Evolutionary conservation across 2,113 vertebrate genomes (phyloP).

Genomic region (Brachionichthys hirsutus): DNA sequence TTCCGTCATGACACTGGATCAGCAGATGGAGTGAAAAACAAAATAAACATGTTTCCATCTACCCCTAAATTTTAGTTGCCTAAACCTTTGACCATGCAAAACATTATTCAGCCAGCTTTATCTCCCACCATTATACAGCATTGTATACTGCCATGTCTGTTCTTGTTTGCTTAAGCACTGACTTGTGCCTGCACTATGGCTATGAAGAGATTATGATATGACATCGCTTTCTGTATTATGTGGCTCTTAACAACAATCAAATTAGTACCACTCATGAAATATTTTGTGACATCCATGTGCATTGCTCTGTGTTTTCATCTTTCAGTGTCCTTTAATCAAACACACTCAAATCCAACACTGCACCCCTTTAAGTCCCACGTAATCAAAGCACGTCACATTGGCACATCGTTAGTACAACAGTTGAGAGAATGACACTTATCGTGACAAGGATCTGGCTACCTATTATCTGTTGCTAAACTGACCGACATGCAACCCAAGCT

Average conservation of each 20-base stretch:
- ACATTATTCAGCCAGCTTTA: background rate
- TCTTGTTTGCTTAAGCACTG: conserved; percentile 11
- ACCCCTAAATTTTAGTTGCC: background rate
- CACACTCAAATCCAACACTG: conserved; percentile 52
- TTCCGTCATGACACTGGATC: background rate
- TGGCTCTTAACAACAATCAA: conserved; percentile 9
- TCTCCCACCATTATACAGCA: background rate
- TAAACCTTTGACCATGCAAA: background rate
- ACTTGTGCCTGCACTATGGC: conserved; percentile 9
- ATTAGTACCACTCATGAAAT: conserved; percentile 24
- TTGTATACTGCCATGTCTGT: background rate
- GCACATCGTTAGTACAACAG: conserved; percentile 57
- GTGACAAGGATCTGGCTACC: conserved; percentile 72
- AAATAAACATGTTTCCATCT: background rate
- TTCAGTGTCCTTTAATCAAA: conserved; percentile 66
- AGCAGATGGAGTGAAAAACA: conserved; percentile 4
- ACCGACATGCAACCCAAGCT: conserved; percentile 61
- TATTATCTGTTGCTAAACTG: conserved; percentile 69
- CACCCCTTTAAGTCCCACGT: conserved; percentile 69
- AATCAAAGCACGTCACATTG: conserved; percentile 72
- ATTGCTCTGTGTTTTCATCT: conserved; percentile 22
- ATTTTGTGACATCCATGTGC: conserved; percentile 21
- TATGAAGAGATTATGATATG: conserved; percentile 38
- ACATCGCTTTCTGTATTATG: conserved; percentile 34
- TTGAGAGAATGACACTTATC: conserved; percentile 66